Evolutionary conservation across 2,797 vertebrate species (phyloP).

Genomic region (Microctenopoma steveboyesi): DNA sequence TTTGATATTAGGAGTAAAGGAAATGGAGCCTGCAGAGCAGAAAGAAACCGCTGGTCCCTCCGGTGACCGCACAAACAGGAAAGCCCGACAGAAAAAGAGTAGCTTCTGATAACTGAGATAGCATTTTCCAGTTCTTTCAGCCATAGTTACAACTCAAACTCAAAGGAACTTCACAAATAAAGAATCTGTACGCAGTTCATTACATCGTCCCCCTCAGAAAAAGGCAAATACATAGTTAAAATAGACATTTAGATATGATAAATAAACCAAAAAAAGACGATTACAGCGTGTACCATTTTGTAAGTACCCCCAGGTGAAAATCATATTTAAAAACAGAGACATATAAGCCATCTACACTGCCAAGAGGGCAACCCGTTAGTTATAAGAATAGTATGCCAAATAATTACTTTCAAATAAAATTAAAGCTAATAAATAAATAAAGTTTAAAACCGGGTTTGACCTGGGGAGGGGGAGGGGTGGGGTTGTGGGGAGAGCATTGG

Average conservation of each 20-base stretch:
- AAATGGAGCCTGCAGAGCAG: conserved; percentile 78
- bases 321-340: conserved; percentile 32
- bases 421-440: conserved; percentile 88
- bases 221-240: conserved; percentile 86
- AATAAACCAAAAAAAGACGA: conserved; percentile 87
- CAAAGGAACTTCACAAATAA: conserved; percentile 75
- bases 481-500: conserved; percentile 18
- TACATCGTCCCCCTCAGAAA: conserved; percentile 77
- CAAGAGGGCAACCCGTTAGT: conserved; percentile 71
- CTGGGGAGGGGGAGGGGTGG: neutral
- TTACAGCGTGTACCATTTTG: conserved; percentile 91
- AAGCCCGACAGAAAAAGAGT: conserved; percentile 5
- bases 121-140: conserved; percentile 68
- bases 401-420: conserved; percentile 88
- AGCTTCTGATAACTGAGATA: conserved; percentile 37
- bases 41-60: conserved; percentile 75
- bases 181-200: conserved; percentile 82
- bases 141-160: conserved; percentile 64
- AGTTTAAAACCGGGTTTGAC: conserved; percentile 67
- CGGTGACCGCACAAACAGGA: conserved; percentile 30
- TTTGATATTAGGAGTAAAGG: conserved; percentile 73
- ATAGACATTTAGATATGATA: conserved; percentile 90
- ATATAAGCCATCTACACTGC: conserved; percentile 64
- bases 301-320: conserved; percentile 82
- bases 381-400: conserved; percentile 81